Evolutionary conservation across 2,888 invertebrate species (phyloP), one percentile per base, ranked within the genome.

Genomic region (Trachelus iudaicus): DNA sequence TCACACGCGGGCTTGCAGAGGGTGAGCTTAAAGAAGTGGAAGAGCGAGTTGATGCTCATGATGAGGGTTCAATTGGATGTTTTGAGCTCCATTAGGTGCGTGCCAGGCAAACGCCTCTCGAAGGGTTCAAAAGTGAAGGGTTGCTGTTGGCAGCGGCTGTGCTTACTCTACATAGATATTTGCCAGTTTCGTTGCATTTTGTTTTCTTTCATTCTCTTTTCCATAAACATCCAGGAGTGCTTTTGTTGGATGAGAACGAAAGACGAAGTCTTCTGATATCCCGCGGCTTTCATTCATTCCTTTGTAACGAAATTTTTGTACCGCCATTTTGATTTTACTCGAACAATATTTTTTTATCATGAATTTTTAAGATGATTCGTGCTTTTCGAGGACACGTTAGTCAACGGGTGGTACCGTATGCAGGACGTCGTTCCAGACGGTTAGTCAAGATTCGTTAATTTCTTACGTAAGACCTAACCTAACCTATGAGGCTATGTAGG

Each of bases 11-110:
- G 23, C 56, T 23, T 23, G 56, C 6, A 56, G 6, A 23, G 56
- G 23, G 56, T 56, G 56, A 56, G 23, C 9, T 56, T 56, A 56
- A 56, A 56, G 56, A 15, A 15, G 56, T 56, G 56, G 56, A 56
- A 56, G 56, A 56, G 56, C 1, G 23, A 56, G 56, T 56, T 23
- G 56, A 56, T 34, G 68, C 31, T 73, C 75, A 33, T 78, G 79
- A 79, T 79, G 76, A 78, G 79, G 81, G 79, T 82, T 73, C 75
- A 76, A 77, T 79, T 69, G 75, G 81, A 73, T 82, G 81, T 79
- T 82, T 80, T 75, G 78, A 82, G 79, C 75, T 79, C 77, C 77
- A 80, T 82, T 82, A 82, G 76, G 77, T 77, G 73, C 80, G 79
- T 77, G 77, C 69, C 76, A 35, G 31, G 75, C 77, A 77, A 73